Conservation (phyloP, 1,140 invertebrate species). For the Zophobas morio region DNA sequence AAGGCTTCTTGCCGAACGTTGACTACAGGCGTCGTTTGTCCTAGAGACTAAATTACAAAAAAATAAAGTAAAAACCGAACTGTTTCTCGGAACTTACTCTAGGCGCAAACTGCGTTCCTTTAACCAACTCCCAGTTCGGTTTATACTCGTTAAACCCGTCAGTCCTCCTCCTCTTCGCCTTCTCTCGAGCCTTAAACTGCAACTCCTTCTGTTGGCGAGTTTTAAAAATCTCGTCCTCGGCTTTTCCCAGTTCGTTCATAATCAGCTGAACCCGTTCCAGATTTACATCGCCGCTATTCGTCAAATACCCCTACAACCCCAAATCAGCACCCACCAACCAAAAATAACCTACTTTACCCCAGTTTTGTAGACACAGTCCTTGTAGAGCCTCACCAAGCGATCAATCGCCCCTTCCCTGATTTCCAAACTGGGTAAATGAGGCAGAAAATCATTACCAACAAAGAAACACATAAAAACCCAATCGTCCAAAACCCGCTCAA, state of each 20-base stretch:
- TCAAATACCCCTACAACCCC: constrained; percentile 88
- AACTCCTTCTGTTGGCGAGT: constrained; percentile 90
- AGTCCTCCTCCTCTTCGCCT: constrained; percentile 75
- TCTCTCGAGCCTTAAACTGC: constrained; percentile 84
- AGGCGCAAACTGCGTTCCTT: constrained; percentile 82
- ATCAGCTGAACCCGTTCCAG: constrained; percentile 95
- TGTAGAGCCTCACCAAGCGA: constrained; percentile 93
- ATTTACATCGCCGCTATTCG: constrained; percentile 94
- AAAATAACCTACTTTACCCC: constrained; percentile 71
- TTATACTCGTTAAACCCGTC: constrained; percentile 71
- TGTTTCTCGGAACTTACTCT: constrained; percentile 66
- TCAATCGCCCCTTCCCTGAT: constrained; percentile 99
- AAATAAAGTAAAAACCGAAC: constrained; percentile 26
- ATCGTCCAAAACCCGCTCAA: constrained; percentile 94
- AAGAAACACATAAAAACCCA: constrained; percentile 99
- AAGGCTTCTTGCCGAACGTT: constrained; percentile 82
- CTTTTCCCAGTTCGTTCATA: constrained; percentile 91
- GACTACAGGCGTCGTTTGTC: constrained; percentile 70
- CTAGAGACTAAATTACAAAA: constrained; percentile 67
- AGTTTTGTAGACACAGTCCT: constrained; percentile 95
- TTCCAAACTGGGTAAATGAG: constrained; percentile 98
- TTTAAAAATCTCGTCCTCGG: constrained; percentile 98
- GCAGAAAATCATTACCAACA: constrained; percentile 99
- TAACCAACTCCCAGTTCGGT: constrained; percentile 79
- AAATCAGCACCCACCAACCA: constrained; percentile 8